A percentile compares a stretch with the other conserved stretches of the same genome.
These are phyloP conservation scores for Datnioides undecimradiatus DNA, from an alignment of 2,113 vertebrate genomes.

Conservation along the genomic window DNA sequence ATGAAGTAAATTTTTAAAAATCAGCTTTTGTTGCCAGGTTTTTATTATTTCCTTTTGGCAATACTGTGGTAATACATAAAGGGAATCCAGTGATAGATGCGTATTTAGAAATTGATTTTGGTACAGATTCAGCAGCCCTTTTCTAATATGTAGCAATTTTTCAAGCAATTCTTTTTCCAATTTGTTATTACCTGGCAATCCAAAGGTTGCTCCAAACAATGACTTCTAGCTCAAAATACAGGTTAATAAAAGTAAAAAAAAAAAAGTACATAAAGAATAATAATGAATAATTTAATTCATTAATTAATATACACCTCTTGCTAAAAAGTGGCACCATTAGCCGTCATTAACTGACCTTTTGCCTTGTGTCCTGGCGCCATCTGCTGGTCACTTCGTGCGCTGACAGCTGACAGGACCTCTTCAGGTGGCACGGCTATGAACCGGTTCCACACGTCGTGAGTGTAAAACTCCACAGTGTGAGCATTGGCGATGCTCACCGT, in stretches of 20 bases:
- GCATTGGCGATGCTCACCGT: slow-evolving; percentile 87
- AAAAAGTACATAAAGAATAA: too few relatives aligned
- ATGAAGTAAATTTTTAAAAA: too few relatives aligned
- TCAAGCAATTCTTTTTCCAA: too few relatives aligned
- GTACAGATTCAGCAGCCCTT: neutral
- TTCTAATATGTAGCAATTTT: too few relatives aligned
- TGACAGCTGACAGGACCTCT: slow-evolving; percentile 77
- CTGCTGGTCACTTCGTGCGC: slow-evolving; percentile 42
- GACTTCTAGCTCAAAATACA: too few relatives aligned
- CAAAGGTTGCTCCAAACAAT: neutral
- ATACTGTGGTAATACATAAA: neutral
- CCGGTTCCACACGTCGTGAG: slow-evolving; percentile 86
- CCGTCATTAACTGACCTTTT: too few relatives aligned
- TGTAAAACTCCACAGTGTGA: slow-evolving; percentile 94
- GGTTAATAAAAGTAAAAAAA: too few relatives aligned
- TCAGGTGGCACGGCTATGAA: slow-evolving; percentile 83
- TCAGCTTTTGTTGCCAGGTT: neutral
- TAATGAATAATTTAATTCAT: neutral
- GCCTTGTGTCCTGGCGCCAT: slow-evolving; percentile 51
- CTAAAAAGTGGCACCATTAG: too few relatives aligned
- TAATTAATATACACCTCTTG: too few relatives aligned
- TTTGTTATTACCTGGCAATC: too few relatives aligned
- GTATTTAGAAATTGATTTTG: neutral
- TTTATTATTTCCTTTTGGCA: neutral
- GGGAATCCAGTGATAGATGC: neutral